Evolutionary conservation across 2,113 vertebrate species (phyloP).

Genomic region (Tyrannus savana): DNA sequence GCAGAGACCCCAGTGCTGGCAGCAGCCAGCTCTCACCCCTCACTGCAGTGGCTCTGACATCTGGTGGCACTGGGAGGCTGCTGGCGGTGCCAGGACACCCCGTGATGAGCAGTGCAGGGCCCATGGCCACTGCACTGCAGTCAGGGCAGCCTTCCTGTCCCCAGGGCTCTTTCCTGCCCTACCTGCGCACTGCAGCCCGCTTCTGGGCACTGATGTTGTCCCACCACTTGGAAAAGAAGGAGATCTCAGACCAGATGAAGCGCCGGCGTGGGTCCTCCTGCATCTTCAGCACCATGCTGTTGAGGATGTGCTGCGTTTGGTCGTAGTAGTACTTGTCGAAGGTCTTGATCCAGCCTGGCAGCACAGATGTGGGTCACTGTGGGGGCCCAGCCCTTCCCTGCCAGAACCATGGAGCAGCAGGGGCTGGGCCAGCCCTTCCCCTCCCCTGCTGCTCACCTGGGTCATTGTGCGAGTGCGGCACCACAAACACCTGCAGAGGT

Average conservation of each 20-base stretch:
- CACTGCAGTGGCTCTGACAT: neutral
- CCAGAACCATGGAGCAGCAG: rapidly evolving
- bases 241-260: constrained; percentile 98
- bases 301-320: constrained; percentile 97
- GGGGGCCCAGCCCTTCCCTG: rapidly evolving
- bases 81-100: neutral
- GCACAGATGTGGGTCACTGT: neutral
- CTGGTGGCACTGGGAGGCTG: neutral
- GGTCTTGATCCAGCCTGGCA: constrained; percentile 96
- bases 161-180: neutral
- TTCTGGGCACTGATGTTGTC: constrained; percentile 88
- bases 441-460: constrained; percentile 80
- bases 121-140: neutral
- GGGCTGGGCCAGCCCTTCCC: no score
- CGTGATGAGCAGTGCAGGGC: no score
- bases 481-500: constrained; percentile 92
- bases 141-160: neutral
- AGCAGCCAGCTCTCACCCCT: neutral
- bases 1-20: neutral
- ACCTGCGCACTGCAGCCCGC: constrained; percentile 87
- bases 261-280: constrained; percentile 91
- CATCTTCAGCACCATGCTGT: constrained; percentile 96
- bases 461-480: constrained; percentile 97
- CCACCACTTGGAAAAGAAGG: constrained; percentile 98
- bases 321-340: constrained; percentile 97